These are phyloP conservation scores for Nymphalis c-album DNA, from an alignment of 2,888 invertebrate species.

Conservation along the genomic window DNA sequence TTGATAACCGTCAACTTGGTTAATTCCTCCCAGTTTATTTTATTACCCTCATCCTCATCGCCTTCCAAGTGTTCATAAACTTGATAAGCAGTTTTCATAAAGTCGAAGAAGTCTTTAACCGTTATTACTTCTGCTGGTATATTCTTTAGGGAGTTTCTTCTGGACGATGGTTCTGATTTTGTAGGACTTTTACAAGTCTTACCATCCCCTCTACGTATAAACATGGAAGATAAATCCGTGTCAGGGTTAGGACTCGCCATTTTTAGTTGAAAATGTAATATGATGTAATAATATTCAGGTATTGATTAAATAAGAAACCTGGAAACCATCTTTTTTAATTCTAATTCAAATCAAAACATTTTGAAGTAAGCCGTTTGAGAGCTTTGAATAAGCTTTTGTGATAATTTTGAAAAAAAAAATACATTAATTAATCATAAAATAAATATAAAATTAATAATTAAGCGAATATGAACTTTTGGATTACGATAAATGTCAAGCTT, in stretches of 20 bases:
- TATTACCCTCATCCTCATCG: slow-evolving; percentile 66
- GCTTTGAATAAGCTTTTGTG: not conserved
- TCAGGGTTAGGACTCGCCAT: slow-evolving; percentile 70
- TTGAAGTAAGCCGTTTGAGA: too few relatives aligned
- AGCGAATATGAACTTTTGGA: not conserved
- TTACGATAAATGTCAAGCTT: not conserved
- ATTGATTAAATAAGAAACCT: slow-evolving; percentile 59
- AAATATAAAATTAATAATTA: not conserved
- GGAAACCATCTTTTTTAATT: slow-evolving; percentile 38
- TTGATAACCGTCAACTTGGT: slow-evolving; percentile 75
- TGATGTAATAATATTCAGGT: not conserved
- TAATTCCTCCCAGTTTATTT: slow-evolving; percentile 78
- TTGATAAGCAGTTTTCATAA: slow-evolving; percentile 87
- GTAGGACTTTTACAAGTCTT: slow-evolving; percentile 52
- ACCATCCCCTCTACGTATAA: slow-evolving; percentile 60
- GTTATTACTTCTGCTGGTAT: slow-evolving; percentile 83
- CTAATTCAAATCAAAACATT: not conserved
- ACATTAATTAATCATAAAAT: not conserved
- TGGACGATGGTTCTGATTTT: slow-evolving; percentile 51
- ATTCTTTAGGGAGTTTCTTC: slow-evolving; percentile 54
- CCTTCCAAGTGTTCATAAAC: slow-evolving; percentile 78
- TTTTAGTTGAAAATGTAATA: slow-evolving; percentile 25
- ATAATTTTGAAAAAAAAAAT: slow-evolving; percentile 3
- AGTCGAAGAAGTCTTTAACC: slow-evolving; percentile 86
- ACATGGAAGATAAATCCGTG: slow-evolving; percentile 65